Evolutionary conservation across 2,797 vertebrate species (phyloP).

Genomic region (Telmatherina bonti): DNA sequence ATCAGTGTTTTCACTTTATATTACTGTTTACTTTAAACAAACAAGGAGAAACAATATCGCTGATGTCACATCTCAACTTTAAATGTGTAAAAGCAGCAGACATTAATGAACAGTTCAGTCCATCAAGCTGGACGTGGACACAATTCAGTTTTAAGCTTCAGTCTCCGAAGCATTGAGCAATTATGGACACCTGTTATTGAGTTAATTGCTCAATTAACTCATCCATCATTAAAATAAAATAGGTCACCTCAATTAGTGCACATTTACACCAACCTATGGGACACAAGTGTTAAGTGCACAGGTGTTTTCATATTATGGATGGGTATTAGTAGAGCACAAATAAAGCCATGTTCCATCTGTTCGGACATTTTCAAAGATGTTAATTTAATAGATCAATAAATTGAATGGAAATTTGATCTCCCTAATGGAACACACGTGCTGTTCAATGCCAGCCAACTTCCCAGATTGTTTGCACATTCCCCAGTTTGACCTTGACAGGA

Average conservation of each 20-base stretch:
- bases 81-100: not conserved
- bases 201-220: constrained; percentile 85
- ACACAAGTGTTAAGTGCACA: constrained; percentile 48
- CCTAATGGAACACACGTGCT: not conserved
- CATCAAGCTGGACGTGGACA: constrained; percentile 55
- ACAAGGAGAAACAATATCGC: not conserved
- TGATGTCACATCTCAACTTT: not conserved
- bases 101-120: constrained; percentile 51
- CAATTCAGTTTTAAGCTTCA: constrained; percentile 64
- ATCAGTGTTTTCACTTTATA: not conserved
- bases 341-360: constrained; percentile 42
- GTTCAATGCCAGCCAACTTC: constrained; percentile 18
- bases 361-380: not conserved
- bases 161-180: constrained; percentile 80
- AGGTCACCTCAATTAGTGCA: constrained; percentile 72
- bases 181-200: constrained; percentile 84
- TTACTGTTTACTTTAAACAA: not conserved
- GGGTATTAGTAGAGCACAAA: constrained; percentile 24
- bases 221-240: constrained; percentile 82
- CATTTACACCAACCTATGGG: constrained; percentile 64
- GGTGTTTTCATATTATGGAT: constrained; percentile 59
- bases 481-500: constrained; percentile 48
- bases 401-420: constrained; percentile 22
- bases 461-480: constrained; percentile 33
- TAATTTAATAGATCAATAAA: constrained; percentile 17